A percentile compares a stretch with the other conserved stretches of the same genome.
Conservation (phyloP, 2,888 invertebrate species). For the Panopea generosa region DNA sequence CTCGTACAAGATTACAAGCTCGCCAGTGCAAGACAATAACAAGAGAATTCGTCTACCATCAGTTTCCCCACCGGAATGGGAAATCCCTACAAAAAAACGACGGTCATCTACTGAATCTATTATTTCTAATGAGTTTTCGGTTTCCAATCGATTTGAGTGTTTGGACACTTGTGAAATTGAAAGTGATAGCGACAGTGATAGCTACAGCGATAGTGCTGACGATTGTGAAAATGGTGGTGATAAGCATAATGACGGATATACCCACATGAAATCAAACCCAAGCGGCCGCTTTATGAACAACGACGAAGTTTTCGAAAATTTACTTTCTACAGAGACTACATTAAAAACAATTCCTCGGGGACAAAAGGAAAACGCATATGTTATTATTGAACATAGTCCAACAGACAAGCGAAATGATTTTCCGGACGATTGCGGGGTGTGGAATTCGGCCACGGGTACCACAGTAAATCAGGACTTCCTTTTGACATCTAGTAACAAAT, state of each 20-base stretch:
- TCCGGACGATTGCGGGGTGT: conserved; percentile 15
- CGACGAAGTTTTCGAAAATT: neutral
- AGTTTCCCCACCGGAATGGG: neutral
- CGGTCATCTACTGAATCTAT: neutral
- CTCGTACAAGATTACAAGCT: neutral
- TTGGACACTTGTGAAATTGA: no score
- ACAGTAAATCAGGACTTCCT: conserved; percentile 10
- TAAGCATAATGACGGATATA: no score
- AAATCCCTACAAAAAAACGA: neutral
- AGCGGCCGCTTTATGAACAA: neutral
- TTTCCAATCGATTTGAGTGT: no score
- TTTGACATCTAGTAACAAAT: neutral
- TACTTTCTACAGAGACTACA: neutral
- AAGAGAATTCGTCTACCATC: neutral
- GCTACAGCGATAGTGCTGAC: no score
- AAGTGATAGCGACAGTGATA: no score
- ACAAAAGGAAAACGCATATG: neutral
- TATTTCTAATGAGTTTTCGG: no score
- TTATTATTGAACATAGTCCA: neutral
- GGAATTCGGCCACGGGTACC: conserved; percentile 10
- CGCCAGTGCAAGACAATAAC: neutral
- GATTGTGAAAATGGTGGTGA: no score
- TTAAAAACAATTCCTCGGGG: neutral
- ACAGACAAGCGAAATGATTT: neutral
- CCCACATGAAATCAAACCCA: neutral